These are phyloP conservation scores for Lophius americanus DNA, from an alignment of 2,797 vertebrate species.

Conservation along the genomic window DNA sequence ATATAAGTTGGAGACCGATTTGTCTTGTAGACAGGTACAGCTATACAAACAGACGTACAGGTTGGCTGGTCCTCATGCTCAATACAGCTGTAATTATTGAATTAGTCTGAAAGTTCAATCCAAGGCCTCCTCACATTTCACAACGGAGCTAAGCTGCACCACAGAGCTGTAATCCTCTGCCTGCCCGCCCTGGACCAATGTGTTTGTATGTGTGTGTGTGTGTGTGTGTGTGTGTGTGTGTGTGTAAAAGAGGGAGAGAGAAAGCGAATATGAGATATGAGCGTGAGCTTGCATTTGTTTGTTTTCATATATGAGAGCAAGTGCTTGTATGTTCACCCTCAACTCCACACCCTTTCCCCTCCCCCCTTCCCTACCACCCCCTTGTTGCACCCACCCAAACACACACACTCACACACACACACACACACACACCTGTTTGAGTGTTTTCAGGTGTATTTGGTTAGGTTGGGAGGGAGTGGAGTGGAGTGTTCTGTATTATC, in stretches of 20 bases:
- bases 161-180: slow-evolving; percentile 90
- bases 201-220: slow-evolving; percentile 43
- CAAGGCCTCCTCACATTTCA: slow-evolving; percentile 90
- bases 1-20: too few relatives aligned
- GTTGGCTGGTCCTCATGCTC: slow-evolving; percentile 24
- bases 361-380: slow-evolving; percentile 21
- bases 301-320: slow-evolving; percentile 55
- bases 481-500: slow-evolving; percentile 72
- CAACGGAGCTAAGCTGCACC: slow-evolving; percentile 88
- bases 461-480: slow-evolving; percentile 68
- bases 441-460: slow-evolving; percentile 79
- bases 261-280: slow-evolving; percentile 53
- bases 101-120: slow-evolving; percentile 96
- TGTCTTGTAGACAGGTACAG: slow-evolving; percentile 9
- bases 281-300: slow-evolving; percentile 59
- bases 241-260: slow-evolving; percentile 4
- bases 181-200: slow-evolving; percentile 61
- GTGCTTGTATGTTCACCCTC: slow-evolving; percentile 57
- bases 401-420: slow-evolving; percentile 38
- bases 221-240: slow-evolving; percentile 77
- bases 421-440: slow-evolving; percentile 71
- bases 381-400: slow-evolving; percentile 19
- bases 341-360: slow-evolving; percentile 46
- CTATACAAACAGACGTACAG: slow-evolving; percentile 33
- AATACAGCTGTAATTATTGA: slow-evolving; percentile 94